Conservation (phyloP, 2,113 vertebrate species). For the Saguinus midas region DNA sequence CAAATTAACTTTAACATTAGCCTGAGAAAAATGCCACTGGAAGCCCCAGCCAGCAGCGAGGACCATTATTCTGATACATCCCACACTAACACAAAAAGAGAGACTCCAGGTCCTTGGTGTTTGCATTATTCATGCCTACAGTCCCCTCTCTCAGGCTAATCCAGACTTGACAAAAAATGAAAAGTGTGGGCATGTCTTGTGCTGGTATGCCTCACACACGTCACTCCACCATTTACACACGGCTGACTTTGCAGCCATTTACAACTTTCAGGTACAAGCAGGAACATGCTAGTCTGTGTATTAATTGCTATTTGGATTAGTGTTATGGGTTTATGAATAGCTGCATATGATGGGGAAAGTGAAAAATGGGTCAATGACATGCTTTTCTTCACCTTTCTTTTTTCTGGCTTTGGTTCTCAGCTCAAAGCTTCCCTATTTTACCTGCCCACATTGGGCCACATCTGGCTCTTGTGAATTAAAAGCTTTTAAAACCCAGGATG, state of each 20-base stretch:
- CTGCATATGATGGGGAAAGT: not conserved
- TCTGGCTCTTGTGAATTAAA: not conserved
- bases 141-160: conserved; percentile 56
- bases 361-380: not conserved
- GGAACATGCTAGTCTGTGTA: conserved; percentile 55
- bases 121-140: not conserved
- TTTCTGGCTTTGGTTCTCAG: not conserved
- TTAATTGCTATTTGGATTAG: conserved; percentile 53
- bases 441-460: not conserved
- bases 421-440: not conserved
- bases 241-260: conserved; percentile 52
- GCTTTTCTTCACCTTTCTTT: not conserved
- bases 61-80: not conserved
- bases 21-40: not conserved
- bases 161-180: conserved; percentile 67
- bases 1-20: not conserved
- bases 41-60: not conserved
- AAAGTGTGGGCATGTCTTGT: conserved; percentile 52
- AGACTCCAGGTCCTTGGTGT: not conserved
- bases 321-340: conserved; percentile 39
- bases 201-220: conserved; percentile 18
- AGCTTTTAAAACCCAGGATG: not conserved
- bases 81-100: not conserved
- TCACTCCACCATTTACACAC: conserved; percentile 47
- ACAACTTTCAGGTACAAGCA: conserved; percentile 53